Evolutionary conservation across 2,113 vertebrate genomes (phyloP), one percentile per base, ranked within the genome.

Genomic region (Panthera leo): DNA sequence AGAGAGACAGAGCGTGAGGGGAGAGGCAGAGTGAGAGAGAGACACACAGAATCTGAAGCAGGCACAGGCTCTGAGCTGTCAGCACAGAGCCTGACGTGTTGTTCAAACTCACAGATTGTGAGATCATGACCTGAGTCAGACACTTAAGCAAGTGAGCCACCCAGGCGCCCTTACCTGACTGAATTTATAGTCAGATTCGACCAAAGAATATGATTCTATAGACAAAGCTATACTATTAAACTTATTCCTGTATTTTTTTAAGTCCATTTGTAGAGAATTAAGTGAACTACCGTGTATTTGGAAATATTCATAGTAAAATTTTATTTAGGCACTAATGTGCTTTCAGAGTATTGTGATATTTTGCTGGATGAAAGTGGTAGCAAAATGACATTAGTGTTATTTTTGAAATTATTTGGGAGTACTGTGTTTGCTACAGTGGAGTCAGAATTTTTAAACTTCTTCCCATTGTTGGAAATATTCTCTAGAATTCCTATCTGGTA

Each of bases 281-380:
- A 80, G 48, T 70, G 29, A 94, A 88, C 61, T 67, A 8, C 4
- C 55, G 19, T 73, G 42, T 88, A 18, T 78, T 79, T 36, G 14
- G 1, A 78, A 18, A 19, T 71, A 82, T n/a, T 68, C 15, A 3
- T 75, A 53, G 36, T 95, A 70, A 82, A 80, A 92, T 70, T 94
- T 96, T 94, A 42, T 90, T 73, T 85, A 83, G 71, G 73, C 27
- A 68, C 29, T 85, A 23, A 68, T 89, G 45, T 70, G 68, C 27
- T 25, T 84, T 87, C 31, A 87, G n/a, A 85, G 42, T 48, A 45
- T 82, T 85, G 15, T 29, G 5, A 0, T 79, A 29, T 63, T 89
- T 96, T 96, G 23, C 31, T 95, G 39, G 39, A 94, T 63, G 80
- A 94, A 92, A 80, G 6, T 92, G 11, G 42, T 78, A 87, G 39